Evolutionary conservation across 2,113 vertebrate species (phyloP).

Genomic region (Datnioides undecimradiatus): DNA sequence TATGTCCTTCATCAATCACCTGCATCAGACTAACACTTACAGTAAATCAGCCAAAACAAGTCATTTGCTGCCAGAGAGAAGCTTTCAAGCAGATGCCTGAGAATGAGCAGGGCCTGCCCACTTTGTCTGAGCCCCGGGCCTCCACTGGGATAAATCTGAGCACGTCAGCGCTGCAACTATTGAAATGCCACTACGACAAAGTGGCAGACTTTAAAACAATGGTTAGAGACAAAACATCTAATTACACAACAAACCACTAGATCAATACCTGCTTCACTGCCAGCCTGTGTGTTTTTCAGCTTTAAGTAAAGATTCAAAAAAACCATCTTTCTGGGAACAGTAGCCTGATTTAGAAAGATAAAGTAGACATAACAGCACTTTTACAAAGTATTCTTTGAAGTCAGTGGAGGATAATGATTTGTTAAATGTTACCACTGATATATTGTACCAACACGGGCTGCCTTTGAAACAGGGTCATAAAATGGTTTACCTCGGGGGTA

Average conservation of each 20-base stretch:
- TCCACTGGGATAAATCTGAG: constrained; percentile 30
- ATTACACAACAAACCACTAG: constrained; percentile 33
- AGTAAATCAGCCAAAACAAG: constrained; percentile 59
- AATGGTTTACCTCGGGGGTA: constrained; percentile 56
- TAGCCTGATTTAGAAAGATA: constrained; percentile 7
- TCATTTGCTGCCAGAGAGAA: constrained; percentile 32
- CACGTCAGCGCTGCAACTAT: background rate
- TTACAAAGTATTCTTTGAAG: constrained; percentile 17
- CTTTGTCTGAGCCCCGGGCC: constrained; percentile 23
- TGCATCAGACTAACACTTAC: constrained; percentile 45
- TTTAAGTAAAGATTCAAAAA: constrained; percentile 13
- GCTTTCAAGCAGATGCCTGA: constrained; percentile 27
- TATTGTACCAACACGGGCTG: constrained; percentile 33
- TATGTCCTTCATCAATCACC: constrained; percentile 65
- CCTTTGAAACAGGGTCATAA: constrained; percentile 55
- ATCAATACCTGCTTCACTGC: constrained; percentile 17
- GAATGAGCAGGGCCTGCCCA: constrained; percentile 8
- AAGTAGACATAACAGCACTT: background rate
- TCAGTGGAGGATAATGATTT: constrained; percentile 29
- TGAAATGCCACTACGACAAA: constrained; percentile 38
- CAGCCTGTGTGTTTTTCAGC: background rate
- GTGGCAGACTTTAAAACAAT: constrained; percentile 52
- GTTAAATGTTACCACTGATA: constrained; percentile 47
- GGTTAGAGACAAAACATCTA: constrained; percentile 46
- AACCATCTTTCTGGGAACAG: background rate